Evolutionary conservation across 2,113 vertebrate genomes (phyloP), one percentile per base, ranked within the genome.

Genomic region (Oenanthe melanoleuca): DNA sequence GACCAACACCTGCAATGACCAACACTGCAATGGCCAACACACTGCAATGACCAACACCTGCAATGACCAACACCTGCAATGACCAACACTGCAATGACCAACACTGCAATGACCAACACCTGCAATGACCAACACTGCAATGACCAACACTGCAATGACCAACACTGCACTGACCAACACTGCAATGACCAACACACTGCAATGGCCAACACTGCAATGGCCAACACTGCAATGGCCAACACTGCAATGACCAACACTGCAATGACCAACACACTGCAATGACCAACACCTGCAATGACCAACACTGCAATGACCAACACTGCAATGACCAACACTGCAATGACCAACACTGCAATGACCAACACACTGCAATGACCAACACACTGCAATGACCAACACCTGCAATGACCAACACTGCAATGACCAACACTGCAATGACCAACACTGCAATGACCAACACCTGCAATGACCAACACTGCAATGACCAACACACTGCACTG

Each of bases 391-490:
- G 49, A 2, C 5, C 34, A 60, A 7, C 6, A 5, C 10, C 25
- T 31, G 23, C 14, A 25, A 14, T 2, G 21, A 0, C 6, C 73
- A 85, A 18, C 16, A n/a, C n/a, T 24, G 17, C 12, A 56, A 19
- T 29, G 40, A 4, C 5, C 40, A 60, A 11, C 45, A 7, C 7
- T n/a, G 23, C 13, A 24, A 14, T 2, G 21, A 0, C 6, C 73
- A 85, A 28, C 22, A 18, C n/a, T 24, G 13, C 13, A 56, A 4
- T 22, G 53, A 5, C 4, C 38, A 63, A 9, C 2, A 0, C 3
- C 1, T 33, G 25, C 11, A 31, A 6, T 1, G 34, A 0, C 8
- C 82, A 33, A 8, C 25, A 3, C 34, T n/a, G n/a, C n/a, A n/a
- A n/a, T n/a, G n/a, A n/a, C n/a, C n/a, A n/a, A n/a, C n/a, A n/a